Evolutionary conservation across 1,140 invertebrate species (phyloP), one percentile per base, ranked within the genome.

Genomic region (Wasmannia auropunctata): DNA sequence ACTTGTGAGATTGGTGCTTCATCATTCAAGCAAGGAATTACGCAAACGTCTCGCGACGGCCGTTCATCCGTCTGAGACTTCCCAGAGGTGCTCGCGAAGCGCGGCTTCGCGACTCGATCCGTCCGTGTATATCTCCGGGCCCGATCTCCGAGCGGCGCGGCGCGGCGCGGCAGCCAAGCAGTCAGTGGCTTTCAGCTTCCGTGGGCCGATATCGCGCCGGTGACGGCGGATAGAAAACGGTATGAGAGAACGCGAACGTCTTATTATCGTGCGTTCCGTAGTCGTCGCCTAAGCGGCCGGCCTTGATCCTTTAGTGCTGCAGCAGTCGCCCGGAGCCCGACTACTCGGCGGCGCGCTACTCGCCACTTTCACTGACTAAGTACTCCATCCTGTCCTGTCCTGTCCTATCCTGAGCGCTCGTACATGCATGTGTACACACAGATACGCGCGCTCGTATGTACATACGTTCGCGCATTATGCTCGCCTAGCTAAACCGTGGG

Each of bases 251-350:
- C 43, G 69, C 51, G 72, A 83, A 51, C 70, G 86, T 88, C 88
- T 90, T 80, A 85, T 79, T 87, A 87, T 87, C 60, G 63, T 75
- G 86, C 89, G 86, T 88, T 84, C 89, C 70, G 65, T 25, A 63
- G 75, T 88, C 69, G 72, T 86, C 85, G 76, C 56, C 86, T 90
- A 93, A 93, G 90, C 89, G 86, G 88, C 90, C 93, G 93, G 93
- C 93, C 93, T 94, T 94, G 93, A 94, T 94, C 93, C 93, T 93
- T 74, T 94, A 91, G 92, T 92, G 93, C 92, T 94, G 90, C 90
- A 93, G 90, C 90, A 93, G 90, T 93, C 92, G 92, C 88, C 90
- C 81, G 87, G 77, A 92, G 91, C 85, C 65, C 90, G 67, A 69
- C 85, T 86, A 89, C 84, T 89, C 40, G 70, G 74, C 62, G 86